Evolutionary conservation across 1,140 invertebrate species (phyloP).

Genomic region (Drosophila baimaii): DNA sequence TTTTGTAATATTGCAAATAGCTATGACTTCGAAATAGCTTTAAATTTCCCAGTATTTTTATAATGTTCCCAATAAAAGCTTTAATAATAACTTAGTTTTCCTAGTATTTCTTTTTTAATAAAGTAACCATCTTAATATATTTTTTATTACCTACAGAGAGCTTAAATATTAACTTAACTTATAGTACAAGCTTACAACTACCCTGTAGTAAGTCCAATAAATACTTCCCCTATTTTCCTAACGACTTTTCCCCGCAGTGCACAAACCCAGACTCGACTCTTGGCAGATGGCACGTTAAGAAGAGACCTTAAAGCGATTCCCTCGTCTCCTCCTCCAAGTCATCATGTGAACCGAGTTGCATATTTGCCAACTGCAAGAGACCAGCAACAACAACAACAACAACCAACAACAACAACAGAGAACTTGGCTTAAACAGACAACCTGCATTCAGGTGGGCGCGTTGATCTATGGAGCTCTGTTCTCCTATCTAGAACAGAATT

Average conservation of each 20-base stretch:
- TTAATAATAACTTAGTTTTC: too few species aligned
- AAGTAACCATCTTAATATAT: too few species aligned
- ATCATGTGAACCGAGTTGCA: conserved; percentile 71
- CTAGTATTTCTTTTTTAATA: too few species aligned
- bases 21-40: too few species aligned
- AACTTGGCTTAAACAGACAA: conserved; percentile 35
- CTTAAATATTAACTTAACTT: not conserved
- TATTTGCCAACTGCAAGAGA: conserved; percentile 54
- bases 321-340: conserved; percentile 50
- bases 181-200: accelerated
- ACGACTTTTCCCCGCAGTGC: conserved; percentile 2
- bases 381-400: conserved; percentile 21
- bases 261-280: conserved; percentile 17
- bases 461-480: conserved; percentile 65
- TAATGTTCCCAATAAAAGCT: too few species aligned
- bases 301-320: conserved; percentile 19
- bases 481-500: conserved; percentile 78
- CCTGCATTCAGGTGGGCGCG: conserved; percentile 54
- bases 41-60: too few species aligned
- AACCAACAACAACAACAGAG: conserved; percentile 20
- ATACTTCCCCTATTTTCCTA: not conserved
- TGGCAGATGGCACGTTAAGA: conserved; percentile 49
- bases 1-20: too few species aligned
- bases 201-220: not conserved
- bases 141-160: too few species aligned